Base-by-base conservation (phyloP, 1,140 invertebrate species). In the Caenorhabditis briggsae region DNA sequence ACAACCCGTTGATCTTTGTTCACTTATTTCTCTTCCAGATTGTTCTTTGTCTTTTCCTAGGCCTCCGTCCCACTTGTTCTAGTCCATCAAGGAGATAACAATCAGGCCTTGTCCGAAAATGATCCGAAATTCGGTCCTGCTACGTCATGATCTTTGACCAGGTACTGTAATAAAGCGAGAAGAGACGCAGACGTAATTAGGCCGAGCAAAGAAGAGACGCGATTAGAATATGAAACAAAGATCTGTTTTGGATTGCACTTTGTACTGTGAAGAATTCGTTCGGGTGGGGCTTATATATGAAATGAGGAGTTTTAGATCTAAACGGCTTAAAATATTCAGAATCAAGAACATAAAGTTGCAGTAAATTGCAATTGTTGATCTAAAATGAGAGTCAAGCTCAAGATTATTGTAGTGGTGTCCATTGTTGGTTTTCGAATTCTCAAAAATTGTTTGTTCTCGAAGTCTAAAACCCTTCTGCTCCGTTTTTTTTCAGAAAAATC, bases 61-160 rank as follows among this genome's bases (percentile, higher is more conserved):
- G 70, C 70, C 46, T 46, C 14, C 7, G 59, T 64, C 59, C 23
- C n/a, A 33, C 61, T 70, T 70, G 41, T 70, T 70, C 33, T 78
- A 78, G 70, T 46, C 70, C 70, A 78, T 53, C 20, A 20, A 48
- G 8, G 18, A 78, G 70, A 78, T 78, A 78, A 78, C 18, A 78
- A 78, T 78, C 70, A 48, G 70, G 46, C 70, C n/a, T 14, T 12
- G 70, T 78, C 46, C 46, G 70, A 48, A 48, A 78, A 50, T 78
- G 70, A 78, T 78, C 70, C 43, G 70, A 50, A 70, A 78, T 43
- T 78, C 46, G 70, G 46, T 78, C 70, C 70, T 78, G n/a, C 70
- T 50, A 78, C 70, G 70, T 78, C 70, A 78, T 48, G 46, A 78
- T 78, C 46, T 78, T 50, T 78, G 70, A 50, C 46, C 70, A 53